phyloP scores from a whole-genome alignment of 2,113 vertebrate genomes.

The Crotalus viridis region DNA sequence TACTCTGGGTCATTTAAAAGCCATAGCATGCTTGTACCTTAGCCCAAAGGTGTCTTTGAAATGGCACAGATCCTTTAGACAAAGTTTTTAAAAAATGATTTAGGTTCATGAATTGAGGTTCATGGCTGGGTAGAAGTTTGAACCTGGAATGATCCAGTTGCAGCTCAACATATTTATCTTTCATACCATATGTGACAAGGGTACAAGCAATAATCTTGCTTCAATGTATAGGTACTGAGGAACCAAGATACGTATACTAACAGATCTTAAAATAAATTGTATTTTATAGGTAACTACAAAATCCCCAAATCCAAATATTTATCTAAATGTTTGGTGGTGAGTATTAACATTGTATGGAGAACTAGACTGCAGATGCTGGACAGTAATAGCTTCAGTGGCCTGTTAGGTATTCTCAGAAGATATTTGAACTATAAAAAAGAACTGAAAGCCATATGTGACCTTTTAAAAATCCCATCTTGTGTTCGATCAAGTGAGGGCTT shows the following conservation, averaged over 20 bases:
- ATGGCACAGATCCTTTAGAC: background rate
- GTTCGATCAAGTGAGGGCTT: background rate
- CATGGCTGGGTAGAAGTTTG: background rate
- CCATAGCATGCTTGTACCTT: background rate
- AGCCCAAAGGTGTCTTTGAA: background rate
- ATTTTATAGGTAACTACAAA: background rate
- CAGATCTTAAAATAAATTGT: background rate
- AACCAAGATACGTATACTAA: background rate
- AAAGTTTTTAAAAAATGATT: background rate
- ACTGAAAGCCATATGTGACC: background rate
- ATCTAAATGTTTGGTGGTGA: background rate
- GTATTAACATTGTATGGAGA: background rate
- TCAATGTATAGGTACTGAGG: background rate
- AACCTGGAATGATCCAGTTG: background rate
- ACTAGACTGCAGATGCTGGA: background rate
- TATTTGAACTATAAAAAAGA: background rate
- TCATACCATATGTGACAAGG: background rate
- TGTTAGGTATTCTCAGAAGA: background rate
- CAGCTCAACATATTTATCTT: background rate
- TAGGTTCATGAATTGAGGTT: background rate
- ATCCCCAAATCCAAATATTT: background rate
- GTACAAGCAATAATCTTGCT: background rate
- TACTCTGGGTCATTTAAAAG: background rate
- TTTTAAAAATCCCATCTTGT: background rate
- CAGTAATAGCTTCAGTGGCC: background rate